Evolutionary conservation across 1,140 invertebrate species (phyloP).

Genomic region (Papilio machaon): DNA sequence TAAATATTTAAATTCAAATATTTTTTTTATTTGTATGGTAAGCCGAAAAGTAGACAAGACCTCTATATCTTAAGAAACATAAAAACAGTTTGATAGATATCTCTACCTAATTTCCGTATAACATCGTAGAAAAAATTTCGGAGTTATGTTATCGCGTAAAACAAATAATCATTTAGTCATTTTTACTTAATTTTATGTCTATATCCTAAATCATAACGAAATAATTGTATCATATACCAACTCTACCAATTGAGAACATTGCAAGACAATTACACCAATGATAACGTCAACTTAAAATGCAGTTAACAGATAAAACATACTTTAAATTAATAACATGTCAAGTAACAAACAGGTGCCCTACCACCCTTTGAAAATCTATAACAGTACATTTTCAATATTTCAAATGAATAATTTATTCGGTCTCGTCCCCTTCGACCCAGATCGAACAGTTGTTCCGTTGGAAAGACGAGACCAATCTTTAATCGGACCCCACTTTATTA

Average conservation of each 20-base stretch:
- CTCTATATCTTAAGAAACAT: background rate
- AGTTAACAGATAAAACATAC: background rate
- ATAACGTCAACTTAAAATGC: background rate
- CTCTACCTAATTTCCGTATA: background rate
- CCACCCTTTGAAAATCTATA: conserved; percentile 67
- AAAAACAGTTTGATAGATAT: background rate
- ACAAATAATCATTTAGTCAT: background rate
- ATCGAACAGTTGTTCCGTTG: conserved; percentile 71
- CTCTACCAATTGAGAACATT: background rate
- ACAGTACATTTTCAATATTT: conserved; percentile 72
- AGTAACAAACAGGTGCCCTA: conserved; percentile 64
- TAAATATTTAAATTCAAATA: background rate
- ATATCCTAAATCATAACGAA: background rate
- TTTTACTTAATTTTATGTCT: background rate
- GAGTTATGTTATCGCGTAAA: background rate
- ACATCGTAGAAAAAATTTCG: background rate
- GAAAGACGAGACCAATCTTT: conserved; percentile 76
- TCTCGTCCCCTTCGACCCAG: conserved; percentile 51
- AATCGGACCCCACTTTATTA: conserved; percentile 75
- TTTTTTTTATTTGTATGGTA: background rate
- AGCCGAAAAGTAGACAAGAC: background rate
- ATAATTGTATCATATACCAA: background rate
- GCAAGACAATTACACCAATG: background rate
- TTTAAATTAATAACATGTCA: background rate
- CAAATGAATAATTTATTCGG: conserved; percentile 74